Evolutionary conservation across 2,113 vertebrate genomes (phyloP), one percentile per base, ranked within the genome.

Genomic region (Chitala chitala): DNA sequence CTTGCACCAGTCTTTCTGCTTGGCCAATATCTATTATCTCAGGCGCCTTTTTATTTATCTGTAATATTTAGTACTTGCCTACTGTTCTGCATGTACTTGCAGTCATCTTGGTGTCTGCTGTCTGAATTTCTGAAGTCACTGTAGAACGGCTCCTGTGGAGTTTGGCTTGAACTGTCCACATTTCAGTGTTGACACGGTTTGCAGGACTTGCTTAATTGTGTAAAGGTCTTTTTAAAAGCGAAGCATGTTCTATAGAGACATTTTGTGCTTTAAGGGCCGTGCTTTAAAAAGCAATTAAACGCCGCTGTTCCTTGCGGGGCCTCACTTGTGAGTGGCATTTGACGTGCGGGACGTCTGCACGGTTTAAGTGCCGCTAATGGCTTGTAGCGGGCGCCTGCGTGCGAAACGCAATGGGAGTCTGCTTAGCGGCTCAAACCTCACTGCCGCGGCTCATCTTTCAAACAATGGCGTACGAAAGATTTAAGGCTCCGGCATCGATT

Each of bases 361-460:
- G 12, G 48, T 51, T 15, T 51, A 51, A 64, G 33, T 33, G 59
- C 15, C 31, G 61, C 36, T n/a, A 40, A 61, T 29, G 15, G 33
- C 26, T 10, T 1, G 58, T 8, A n/a, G 24, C 26, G 29, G 13
- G 24, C 26, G 24, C 8, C 15, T 33, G 1, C 29, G 6, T 29
- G n/a, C 9, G 5, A 26, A 17, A 20, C 13, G 31, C 1, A 10
- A 17, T 13, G 7, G 29, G 59, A 10, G 48, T 20, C 48, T 51
- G 48, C 42, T n/a, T n/a, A n/a, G 31, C 59, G 1, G 33, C 17
- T 36, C 59, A 15, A 33, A 10, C 58, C 4, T 33, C 17, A 72
- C n/a, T 73, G 54, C 74, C 73, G 61, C 51, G 31, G 20, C 33
- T 73, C 38, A 70, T 75, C 72, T 78, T 69, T 73, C 64, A 75